phyloP scores from a whole-genome alignment of 1,140 invertebrate genomes.

The Chironomus tepperi region DNA sequence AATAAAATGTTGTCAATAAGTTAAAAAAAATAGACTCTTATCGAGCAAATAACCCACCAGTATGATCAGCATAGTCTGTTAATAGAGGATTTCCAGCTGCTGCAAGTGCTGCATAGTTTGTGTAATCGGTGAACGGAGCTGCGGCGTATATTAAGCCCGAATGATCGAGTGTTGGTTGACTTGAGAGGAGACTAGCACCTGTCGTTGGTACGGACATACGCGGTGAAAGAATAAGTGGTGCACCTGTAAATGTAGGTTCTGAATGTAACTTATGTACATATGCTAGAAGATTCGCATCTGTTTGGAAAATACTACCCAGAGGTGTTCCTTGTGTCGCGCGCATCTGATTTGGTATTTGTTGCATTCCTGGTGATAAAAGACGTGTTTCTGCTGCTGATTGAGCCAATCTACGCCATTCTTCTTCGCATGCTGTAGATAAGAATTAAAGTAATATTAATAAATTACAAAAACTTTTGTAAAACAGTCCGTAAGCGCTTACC shows the following conservation, averaged over 20 bases:
- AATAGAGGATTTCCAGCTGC: constrained; percentile 67
- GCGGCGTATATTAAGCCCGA: constrained; percentile 58
- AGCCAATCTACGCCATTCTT: constrained; percentile 69
- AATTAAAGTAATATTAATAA: no score
- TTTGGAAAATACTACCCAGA: constrained; percentile 39
- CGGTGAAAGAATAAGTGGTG: constrained; percentile 79
- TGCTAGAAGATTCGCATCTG: no score
- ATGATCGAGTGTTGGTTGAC: constrained; percentile 59
- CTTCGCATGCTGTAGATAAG: constrained; percentile 54
- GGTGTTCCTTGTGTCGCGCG: constrained; percentile 58
- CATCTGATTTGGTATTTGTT: constrained; percentile 49
- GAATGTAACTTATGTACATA: no score
- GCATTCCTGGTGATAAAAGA: constrained; percentile 53
- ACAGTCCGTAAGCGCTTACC: constrained; percentile 30
- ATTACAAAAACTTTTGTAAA: no score
- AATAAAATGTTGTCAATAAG: neutral
- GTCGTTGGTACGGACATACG: constrained; percentile 72
- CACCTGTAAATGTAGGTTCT: constrained; percentile 39
- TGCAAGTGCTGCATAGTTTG: constrained; percentile 77
- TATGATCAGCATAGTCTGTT: constrained; percentile 83
- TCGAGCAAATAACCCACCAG: constrained; percentile 90
- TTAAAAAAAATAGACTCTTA: constrained; percentile 39
- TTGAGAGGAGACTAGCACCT: constrained; percentile 61
- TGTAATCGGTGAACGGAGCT: constrained; percentile 71
- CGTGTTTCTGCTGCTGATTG: constrained; percentile 63